A percentile compares a stretch with the other conserved stretches of the same genome.
phyloP scores from a whole-genome alignment of 2,888 invertebrate genomes.

The Tetragonisca angustula region DNA sequence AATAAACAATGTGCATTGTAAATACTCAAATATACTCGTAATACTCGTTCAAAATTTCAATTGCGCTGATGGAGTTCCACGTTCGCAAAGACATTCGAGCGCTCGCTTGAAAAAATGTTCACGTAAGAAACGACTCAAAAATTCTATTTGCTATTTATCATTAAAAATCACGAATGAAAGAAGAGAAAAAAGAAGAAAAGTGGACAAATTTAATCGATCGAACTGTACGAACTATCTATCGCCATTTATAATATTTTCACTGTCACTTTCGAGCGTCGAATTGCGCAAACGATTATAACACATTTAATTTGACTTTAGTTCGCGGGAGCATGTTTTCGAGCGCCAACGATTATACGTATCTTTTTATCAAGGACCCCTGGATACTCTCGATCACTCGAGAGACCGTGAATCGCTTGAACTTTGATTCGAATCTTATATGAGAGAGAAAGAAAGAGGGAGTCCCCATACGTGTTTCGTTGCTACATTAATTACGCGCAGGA shows the following conservation, averaged over 20 bases:
- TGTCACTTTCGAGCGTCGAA: neutral
- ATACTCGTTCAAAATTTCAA: too few species aligned
- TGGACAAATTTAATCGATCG: too few species aligned
- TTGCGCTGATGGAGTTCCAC: too few species aligned
- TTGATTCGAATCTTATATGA: slow-evolving; percentile 37
- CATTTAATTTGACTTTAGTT: neutral
- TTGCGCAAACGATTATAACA: neutral
- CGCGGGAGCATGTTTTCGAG: neutral
- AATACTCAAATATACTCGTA: neutral
- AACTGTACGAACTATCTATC: too few species aligned
- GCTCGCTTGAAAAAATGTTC: too few species aligned
- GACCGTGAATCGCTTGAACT: slow-evolving; percentile 20
- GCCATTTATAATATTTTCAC: too few species aligned
- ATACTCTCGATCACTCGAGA: neutral
- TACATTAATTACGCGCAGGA: neutral
- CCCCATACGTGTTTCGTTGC: neutral
- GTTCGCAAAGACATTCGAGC: too few species aligned
- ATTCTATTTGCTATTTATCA: too few species aligned
- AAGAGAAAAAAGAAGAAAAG: too few species aligned
- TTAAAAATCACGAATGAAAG: too few species aligned
- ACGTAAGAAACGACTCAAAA: too few species aligned
- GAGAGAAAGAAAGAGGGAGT: neutral
- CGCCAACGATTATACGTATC: neutral
- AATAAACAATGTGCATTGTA: slow-evolving; percentile 8
- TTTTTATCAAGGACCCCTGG: slow-evolving; percentile 28